A percentile compares a stretch with the other conserved stretches of the same genome.
Evolutionary conservation across 2,888 invertebrate genomes (phyloP).

Genomic region (Cephonodes hylas): DNA sequence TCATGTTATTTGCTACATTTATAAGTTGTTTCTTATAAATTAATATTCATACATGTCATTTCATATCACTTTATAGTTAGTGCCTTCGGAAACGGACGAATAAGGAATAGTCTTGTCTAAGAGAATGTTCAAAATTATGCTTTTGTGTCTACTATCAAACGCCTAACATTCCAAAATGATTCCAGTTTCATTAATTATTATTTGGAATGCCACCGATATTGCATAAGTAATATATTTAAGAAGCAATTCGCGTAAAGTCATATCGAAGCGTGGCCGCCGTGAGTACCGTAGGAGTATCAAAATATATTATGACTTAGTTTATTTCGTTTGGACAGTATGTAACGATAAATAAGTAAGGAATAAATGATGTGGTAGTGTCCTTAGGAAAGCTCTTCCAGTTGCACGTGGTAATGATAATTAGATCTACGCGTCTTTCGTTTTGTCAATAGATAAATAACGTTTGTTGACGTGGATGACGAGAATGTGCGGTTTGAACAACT

Average conservation of each 20-base stretch:
- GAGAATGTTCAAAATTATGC: neutral
- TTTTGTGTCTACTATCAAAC: conserved; percentile 28
- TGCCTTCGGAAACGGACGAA: neutral
- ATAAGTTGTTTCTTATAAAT: neutral
- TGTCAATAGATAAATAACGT: conserved; percentile 47
- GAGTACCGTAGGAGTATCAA: conserved; percentile 65
- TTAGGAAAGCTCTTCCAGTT: conserved; percentile 62
- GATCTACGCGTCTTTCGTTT: conserved; percentile 25
- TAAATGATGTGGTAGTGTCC: conserved; percentile 58
- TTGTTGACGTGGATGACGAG: conserved; percentile 41
- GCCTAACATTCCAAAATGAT: conserved; percentile 59
- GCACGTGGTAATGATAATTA: conserved; percentile 45
- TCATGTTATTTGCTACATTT: neutral
- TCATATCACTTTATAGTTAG: conserved; percentile 18
- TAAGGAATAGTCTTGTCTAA: neutral
- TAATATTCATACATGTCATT: conserved; percentile 14
- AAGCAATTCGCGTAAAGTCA: conserved; percentile 23
- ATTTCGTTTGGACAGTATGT: conserved; percentile 48
- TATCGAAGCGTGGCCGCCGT: conserved; percentile 29
- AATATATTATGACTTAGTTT: conserved; percentile 34
- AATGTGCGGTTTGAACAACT: conserved; percentile 38
- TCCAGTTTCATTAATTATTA: conserved; percentile 41
- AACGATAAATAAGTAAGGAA: conserved; percentile 46
- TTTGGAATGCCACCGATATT: conserved; percentile 54
- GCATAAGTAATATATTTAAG: conserved; percentile 40